Conservation (phyloP, 2,888 invertebrate species). For the Beris morrisii region DNA sequence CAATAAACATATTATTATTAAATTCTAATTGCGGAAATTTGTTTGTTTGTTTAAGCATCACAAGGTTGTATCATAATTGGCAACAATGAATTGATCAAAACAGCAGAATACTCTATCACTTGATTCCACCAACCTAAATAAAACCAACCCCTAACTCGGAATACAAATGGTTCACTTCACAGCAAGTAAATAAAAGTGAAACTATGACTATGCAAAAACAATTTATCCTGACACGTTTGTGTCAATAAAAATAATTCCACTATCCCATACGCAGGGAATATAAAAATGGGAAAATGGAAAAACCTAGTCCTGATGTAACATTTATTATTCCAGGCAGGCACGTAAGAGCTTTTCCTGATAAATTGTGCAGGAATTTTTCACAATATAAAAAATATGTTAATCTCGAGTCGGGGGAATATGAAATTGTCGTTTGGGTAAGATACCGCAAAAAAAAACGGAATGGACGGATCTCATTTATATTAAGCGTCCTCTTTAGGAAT, state of each 20-base stretch:
- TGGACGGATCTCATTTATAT: too few species aligned
- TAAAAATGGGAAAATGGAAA: conserved; percentile 24
- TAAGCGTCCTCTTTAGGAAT: too few species aligned
- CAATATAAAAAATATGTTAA: conserved; percentile 35
- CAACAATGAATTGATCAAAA: too few species aligned
- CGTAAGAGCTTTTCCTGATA: conserved; percentile 32
- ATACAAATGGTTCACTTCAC: background rate
- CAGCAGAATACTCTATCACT: too few species aligned
- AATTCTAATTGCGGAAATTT: too few species aligned
- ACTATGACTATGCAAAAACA: conserved; percentile 25
- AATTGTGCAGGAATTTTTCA: conserved; percentile 36
- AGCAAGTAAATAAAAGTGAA: conserved; percentile 5
- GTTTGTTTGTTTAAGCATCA: too few species aligned
- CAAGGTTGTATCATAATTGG: too few species aligned
- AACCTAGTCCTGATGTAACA: conserved; percentile 25
- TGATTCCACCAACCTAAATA: too few species aligned
- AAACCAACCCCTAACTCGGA: conserved; percentile 1
- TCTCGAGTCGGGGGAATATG: conserved; percentile 31
- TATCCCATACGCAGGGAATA: conserved; percentile 5
- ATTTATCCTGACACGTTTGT: conserved; percentile 24
- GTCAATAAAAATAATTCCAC: conserved; percentile 24
- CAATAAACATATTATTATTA: too few species aligned
- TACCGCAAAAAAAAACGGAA: background rate
- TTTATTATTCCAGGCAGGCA: conserved; percentile 34
- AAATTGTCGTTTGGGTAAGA: conserved; percentile 31